Conservation (phyloP, 1,140 invertebrate species). For the Conus betulinus region DNA sequence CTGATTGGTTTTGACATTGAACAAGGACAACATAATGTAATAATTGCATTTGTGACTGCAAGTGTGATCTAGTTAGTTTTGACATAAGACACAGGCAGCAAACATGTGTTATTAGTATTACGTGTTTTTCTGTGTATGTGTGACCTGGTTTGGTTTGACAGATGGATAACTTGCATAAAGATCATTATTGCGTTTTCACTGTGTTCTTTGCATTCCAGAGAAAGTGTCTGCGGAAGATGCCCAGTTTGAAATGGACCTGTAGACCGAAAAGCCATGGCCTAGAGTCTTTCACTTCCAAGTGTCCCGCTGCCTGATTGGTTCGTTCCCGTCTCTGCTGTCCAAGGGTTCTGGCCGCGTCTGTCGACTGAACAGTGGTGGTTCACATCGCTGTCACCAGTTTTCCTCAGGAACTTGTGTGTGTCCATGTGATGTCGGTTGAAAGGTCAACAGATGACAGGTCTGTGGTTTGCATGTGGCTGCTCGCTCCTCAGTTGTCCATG, state of each 20-base stretch:
- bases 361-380: background rate
- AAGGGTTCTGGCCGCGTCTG: background rate
- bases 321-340: background rate
- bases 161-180: too few species aligned
- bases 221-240: conserved; percentile 52
- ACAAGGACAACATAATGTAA: too few species aligned
- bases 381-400: background rate
- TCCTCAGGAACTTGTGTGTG: conserved; percentile 4
- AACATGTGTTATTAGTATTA: too few species aligned
- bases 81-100: too few species aligned
- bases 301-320: background rate
- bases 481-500: background rate
- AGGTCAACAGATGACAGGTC: background rate
- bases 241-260: conserved; percentile 66
- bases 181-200: too few species aligned
- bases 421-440: background rate
- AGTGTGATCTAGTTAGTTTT: too few species aligned
- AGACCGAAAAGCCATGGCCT: conserved; percentile 15
- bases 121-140: too few species aligned
- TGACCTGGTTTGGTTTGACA: too few species aligned
- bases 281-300: conserved; percentile 8
- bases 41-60: too few species aligned
- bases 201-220: conserved; percentile 37
- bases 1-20: too few species aligned
- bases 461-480: too few species aligned